Evolutionary conservation across 1,140 invertebrate genomes (phyloP).

Genomic region (Microplitis mediator): DNA sequence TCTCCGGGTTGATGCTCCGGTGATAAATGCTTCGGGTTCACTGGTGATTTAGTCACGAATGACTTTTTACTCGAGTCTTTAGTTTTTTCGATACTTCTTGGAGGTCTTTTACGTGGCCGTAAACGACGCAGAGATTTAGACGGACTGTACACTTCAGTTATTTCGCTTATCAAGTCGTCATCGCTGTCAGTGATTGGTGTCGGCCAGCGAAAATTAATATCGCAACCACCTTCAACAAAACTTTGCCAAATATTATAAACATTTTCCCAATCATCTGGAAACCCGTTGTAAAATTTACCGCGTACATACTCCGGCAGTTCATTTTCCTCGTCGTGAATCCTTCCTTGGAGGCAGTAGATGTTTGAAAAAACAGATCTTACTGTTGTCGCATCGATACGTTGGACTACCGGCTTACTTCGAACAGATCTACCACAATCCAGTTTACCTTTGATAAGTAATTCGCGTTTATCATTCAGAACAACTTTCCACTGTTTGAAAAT

Average conservation of each 20-base stretch:
- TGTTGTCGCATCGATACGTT: conserved; percentile 35
- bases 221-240: conserved; percentile 38
- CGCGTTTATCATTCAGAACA: conserved; percentile 37
- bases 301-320: conserved; percentile 52
- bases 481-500: conserved; percentile 47
- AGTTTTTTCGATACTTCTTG: too few species aligned
- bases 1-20: too few species aligned
- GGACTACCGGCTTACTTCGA: conserved; percentile 48
- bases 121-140: background rate
- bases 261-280: conserved; percentile 58
- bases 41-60: too few species aligned
- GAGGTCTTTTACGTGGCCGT: background rate
- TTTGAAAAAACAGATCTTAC: conserved; percentile 47
- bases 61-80: background rate
- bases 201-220: conserved; percentile 50
- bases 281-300: conserved; percentile 54
- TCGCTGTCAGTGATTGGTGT: conserved; percentile 51
- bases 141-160: conserved; percentile 38
- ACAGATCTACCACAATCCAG: conserved; percentile 43
- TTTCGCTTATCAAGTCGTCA: conserved; percentile 49
- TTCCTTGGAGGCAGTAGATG: conserved; percentile 45
- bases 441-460: conserved; percentile 49
- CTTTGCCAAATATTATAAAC: conserved; percentile 48
- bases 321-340: conserved; percentile 42
- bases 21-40: too few species aligned